Conservation (phyloP, 64 coral and sea anemone genomes). For the Acropora yongei region DNA sequence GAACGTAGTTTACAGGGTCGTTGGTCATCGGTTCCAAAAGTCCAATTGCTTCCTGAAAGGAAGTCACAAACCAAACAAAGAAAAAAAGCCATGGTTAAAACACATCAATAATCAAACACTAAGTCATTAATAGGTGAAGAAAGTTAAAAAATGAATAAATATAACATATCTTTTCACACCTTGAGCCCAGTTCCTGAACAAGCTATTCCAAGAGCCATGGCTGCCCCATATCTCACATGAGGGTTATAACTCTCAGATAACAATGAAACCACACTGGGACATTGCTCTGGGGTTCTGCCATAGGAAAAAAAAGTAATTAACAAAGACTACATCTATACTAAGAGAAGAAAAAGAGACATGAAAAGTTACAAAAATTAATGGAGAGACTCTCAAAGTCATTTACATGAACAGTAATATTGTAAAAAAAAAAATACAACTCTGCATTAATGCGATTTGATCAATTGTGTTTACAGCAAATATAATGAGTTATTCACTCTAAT, state of each 20-base stretch:
- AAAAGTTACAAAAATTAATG: too few species aligned
- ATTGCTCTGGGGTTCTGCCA: slow-evolving; percentile 95
- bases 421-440: too few species aligned
- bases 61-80: background rate
- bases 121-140: too few species aligned
- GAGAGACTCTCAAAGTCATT: too few species aligned
- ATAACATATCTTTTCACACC: slow-evolving; percentile 9
- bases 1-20: slow-evolving; percentile 98
- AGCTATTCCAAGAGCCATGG: slow-evolving; percentile 95
- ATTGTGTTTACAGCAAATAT: too few species aligned
- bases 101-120: background rate
- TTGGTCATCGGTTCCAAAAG: slow-evolving; percentile 97
- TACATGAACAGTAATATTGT: too few species aligned
- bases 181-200: slow-evolving; percentile 98
- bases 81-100: background rate
- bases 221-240: slow-evolving; percentile 97
- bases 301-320: background rate
- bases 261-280: slow-evolving; percentile 95
- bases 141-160: too few species aligned
- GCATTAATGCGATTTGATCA: too few species aligned
- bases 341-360: background rate
- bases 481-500: too few species aligned
- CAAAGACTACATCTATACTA: background rate
- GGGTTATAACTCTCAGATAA: slow-evolving; percentile 99
- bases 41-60: slow-evolving; percentile 80